Percentiles rank a stretch among this genome's conserved stretches.
Evolutionary conservation across 2,888 invertebrate species (phyloP).

Genomic region (Scaptomyza parva): DNA sequence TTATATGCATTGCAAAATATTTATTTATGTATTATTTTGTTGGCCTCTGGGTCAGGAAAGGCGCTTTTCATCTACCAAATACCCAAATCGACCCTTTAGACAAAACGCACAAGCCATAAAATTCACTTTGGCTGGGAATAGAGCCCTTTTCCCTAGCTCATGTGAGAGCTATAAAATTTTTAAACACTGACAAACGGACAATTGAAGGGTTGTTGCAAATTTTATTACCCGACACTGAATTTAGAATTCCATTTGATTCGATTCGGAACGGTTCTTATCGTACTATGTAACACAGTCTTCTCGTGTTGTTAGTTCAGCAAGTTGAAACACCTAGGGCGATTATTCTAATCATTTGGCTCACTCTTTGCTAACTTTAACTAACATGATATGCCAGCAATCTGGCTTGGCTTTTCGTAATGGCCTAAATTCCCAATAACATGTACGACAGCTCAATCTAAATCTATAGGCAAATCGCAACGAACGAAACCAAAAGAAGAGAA

Average conservation of each 20-base stretch:
- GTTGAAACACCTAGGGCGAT: conserved; percentile 70
- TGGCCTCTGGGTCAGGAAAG: background rate
- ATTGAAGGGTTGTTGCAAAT: conserved; percentile 45
- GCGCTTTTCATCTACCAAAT: conserved; percentile 10
- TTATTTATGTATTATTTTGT: conserved; percentile 1
- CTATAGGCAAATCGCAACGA: conserved; percentile 58
- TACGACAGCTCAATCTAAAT: conserved; percentile 78
- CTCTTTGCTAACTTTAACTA: conserved; percentile 22
- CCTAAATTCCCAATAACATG: conserved; percentile 58
- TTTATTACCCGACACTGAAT: conserved; percentile 49
- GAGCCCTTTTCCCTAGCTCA: conserved; percentile 23
- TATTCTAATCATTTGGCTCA: conserved; percentile 75
- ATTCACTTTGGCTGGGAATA: conserved; percentile 45
- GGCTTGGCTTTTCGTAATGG: conserved; percentile 33
- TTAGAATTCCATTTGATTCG: conserved; percentile 11
- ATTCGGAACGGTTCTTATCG: conserved; percentile 27
- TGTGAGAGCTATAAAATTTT: conserved; percentile 42
- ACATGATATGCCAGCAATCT: conserved; percentile 46
- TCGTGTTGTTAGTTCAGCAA: conserved; percentile 37
- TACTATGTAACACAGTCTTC: conserved; percentile 19
- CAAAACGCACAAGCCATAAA: conserved; percentile 37
- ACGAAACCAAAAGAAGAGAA: conserved; percentile 8
- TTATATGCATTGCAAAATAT: conserved; percentile 14
- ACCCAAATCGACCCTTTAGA: conserved; percentile 40
- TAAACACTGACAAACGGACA: conserved; percentile 35